These are phyloP conservation scores for Eupithecia vulgata DNA, from an alignment of 2,888 invertebrate genomes.

Conservation along the genomic window DNA sequence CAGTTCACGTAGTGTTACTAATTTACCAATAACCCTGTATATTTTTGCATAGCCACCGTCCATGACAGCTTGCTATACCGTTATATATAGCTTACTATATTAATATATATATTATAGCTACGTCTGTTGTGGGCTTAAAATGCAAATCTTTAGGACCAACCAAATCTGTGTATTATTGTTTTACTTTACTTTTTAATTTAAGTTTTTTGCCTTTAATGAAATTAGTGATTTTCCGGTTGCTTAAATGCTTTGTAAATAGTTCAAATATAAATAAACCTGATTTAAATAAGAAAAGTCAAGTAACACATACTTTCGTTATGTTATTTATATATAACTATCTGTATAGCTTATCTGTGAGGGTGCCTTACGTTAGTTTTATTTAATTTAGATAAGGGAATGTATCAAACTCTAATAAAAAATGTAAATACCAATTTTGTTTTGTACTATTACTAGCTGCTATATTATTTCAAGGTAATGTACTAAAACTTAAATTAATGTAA, in stretches of 20 bases:
- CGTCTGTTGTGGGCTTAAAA: too few species aligned
- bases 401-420: constrained; percentile 42
- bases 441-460: constrained; percentile 9
- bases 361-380: constrained; percentile 20
- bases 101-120: too few species aligned
- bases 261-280: background rate
- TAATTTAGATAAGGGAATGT: constrained; percentile 45
- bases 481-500: constrained; percentile 14
- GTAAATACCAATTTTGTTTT: constrained; percentile 38
- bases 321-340: background rate
- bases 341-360: constrained; percentile 14
- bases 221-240: background rate
- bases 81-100: too few species aligned
- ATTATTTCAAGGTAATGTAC: constrained; percentile 21
- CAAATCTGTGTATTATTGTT: background rate
- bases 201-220: background rate
- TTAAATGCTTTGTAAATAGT: background rate
- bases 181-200: background rate
- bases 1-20: too few species aligned
- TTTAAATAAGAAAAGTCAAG: background rate
- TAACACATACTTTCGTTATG: background rate
- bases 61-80: too few species aligned
- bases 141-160: background rate
- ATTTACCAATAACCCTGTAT: too few species aligned
- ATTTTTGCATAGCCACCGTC: too few species aligned